A percentile compares a stretch with the other conserved stretches of the same genome.
These are phyloP conservation scores for Corythoichthys intestinalis DNA, from an alignment of 2,113 vertebrate genomes.

Conservation along the genomic window DNA sequence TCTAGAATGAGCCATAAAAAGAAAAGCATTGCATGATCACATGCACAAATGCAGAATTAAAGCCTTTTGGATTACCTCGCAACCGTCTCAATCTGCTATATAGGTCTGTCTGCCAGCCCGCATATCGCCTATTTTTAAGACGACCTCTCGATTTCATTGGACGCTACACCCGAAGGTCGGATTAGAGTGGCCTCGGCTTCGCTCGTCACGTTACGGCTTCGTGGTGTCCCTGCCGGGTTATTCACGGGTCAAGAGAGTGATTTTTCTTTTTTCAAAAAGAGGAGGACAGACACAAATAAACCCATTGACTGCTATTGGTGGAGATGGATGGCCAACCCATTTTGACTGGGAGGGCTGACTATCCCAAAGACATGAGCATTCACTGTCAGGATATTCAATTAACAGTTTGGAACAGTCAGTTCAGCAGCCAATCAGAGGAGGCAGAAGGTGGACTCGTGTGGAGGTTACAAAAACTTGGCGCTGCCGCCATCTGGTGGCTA, in stretches of 20 bases:
- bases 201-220: conserved; percentile 14
- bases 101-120: conserved; percentile 66
- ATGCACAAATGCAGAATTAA: conserved; percentile 68
- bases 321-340: too few relatives aligned
- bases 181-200: conserved; percentile 45
- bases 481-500: conserved; percentile 48
- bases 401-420: background rate
- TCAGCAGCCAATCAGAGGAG: background rate
- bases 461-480: conserved; percentile 1
- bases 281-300: background rate
- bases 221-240: conserved; percentile 9
- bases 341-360: too few relatives aligned
- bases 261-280: conserved; percentile 4
- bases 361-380: too few relatives aligned
- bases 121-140: conserved; percentile 60
- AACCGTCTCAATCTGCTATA: conserved; percentile 68
- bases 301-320: too few relatives aligned
- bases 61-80: conserved; percentile 72
- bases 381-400: too few relatives aligned
- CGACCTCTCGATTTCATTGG: conserved; percentile 51
- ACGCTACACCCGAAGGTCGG: conserved; percentile 44
- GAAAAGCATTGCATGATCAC: conserved; percentile 53
- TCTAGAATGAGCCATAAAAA: conserved; percentile 6
- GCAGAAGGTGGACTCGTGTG: background rate
- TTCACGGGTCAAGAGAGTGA: background rate